phyloP scores from a whole-genome alignment of 2,113 vertebrate genomes.

The Eclectus roratus region DNA sequence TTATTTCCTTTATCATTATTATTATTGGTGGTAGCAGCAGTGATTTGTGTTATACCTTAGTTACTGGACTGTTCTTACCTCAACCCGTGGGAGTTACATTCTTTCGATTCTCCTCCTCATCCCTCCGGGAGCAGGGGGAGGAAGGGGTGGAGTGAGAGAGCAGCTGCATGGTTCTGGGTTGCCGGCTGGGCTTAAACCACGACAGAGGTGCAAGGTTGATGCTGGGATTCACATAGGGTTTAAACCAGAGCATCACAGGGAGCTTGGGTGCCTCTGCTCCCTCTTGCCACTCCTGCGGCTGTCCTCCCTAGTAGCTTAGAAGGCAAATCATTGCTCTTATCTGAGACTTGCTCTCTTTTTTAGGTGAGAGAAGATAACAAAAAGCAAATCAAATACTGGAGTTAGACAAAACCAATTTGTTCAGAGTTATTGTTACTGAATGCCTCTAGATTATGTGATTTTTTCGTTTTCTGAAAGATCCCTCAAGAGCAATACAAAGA shows the following conservation, averaged over 20 bases:
- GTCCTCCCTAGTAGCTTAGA: fast-evolving
- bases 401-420: background rate
- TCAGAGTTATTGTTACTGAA: background rate
- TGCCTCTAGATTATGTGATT: background rate
- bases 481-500: background rate
- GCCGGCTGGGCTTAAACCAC: too few species aligned
- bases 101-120: too few species aligned
- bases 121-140: too few species aligned
- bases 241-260: background rate
- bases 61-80: too few species aligned
- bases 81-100: too few species aligned
- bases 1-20: too few species aligned
- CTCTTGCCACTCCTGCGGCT: background rate
- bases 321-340: background rate
- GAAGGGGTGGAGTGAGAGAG: too few species aligned
- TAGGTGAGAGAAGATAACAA: background rate
- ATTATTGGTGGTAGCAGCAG: too few species aligned
- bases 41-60: too few species aligned
- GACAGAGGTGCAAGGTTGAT: background rate
- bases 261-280: fast-evolving
- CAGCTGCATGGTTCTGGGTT: too few species aligned
- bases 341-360: background rate
- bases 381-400: background rate
- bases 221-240: background rate
- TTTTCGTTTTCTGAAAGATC: background rate